phyloP scores from a whole-genome alignment of 2,113 vertebrate genomes.

The Calidris pugnax region DNA sequence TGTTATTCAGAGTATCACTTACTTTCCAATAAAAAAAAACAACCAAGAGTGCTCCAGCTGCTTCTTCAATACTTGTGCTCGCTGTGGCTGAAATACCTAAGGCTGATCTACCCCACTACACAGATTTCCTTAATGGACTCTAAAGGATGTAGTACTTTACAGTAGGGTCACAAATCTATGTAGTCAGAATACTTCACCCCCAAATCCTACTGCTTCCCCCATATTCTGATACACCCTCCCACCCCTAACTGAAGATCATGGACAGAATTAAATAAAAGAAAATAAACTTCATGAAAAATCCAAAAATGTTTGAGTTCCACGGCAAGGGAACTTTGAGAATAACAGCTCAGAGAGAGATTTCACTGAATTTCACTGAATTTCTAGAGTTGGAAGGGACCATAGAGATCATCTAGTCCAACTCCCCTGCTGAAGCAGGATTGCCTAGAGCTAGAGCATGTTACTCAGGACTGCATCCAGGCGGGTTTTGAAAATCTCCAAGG shows the following conservation, averaged over 20 bases:
- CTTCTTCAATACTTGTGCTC: background rate
- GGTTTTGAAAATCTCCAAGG: no score
- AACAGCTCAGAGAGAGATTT: background rate
- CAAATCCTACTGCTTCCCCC: background rate
- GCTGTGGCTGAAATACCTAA: background rate
- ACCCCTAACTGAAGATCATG: background rate
- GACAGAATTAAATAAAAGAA: background rate
- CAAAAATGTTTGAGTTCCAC: background rate
- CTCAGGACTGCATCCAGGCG: no score
- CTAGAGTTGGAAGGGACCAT: no score
- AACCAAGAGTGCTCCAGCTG: background rate
- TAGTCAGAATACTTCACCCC: background rate
- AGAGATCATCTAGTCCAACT: no score
- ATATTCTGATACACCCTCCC: accelerated
- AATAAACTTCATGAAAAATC: background rate
- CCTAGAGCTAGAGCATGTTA: no score
- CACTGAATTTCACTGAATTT: no score
- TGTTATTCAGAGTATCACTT: background rate
- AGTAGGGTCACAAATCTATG: background rate
- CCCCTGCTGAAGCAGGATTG: no score
- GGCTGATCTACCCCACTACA: background rate
- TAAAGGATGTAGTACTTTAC: background rate
- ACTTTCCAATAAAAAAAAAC: background rate
- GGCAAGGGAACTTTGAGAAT: background rate
- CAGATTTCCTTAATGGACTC: background rate